A percentile compares a stretch with the other conserved stretches of the same genome.
These are phyloP conservation scores for Microplitis mediator DNA, from an alignment of 1,140 invertebrate genomes.

Conservation along the genomic window DNA sequence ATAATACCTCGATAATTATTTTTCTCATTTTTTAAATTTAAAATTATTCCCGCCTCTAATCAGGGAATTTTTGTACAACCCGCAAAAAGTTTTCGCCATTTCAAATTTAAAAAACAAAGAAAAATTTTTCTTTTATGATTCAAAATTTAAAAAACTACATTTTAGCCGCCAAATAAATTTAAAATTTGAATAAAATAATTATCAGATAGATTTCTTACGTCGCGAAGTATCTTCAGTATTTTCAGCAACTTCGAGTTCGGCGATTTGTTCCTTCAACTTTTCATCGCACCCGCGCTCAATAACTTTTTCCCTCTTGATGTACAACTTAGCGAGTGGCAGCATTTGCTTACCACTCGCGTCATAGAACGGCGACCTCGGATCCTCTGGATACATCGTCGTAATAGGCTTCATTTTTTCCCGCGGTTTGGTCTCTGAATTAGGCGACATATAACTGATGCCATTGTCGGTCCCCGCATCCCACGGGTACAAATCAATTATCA, in stretches of 20 bases:
- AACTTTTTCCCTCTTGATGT: constrained; percentile 74
- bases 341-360: constrained; percentile 76
- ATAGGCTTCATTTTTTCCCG: constrained; percentile 88
- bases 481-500: constrained; percentile 85
- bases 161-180: background rate
- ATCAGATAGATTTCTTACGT: constrained; percentile 64
- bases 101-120: too few species aligned
- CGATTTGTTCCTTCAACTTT: constrained; percentile 65
- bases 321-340: constrained; percentile 79
- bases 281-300: constrained; percentile 76
- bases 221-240: constrained; percentile 73
- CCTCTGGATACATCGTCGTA: constrained; percentile 84
- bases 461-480: constrained; percentile 95
- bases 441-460: constrained; percentile 91
- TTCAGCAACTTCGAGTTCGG: constrained; percentile 69
- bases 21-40: background rate
- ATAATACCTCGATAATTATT: background rate
- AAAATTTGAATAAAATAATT: background rate
- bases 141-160: too few species aligned
- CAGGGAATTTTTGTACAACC: too few species aligned
- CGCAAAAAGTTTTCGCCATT: too few species aligned
- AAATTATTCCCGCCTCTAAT: too few species aligned
- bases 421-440: constrained; percentile 84
- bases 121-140: too few species aligned
- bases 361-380: constrained; percentile 91